Conservation (phyloP, 2,888 invertebrate species). For the Chrysina gloriosa region DNA sequence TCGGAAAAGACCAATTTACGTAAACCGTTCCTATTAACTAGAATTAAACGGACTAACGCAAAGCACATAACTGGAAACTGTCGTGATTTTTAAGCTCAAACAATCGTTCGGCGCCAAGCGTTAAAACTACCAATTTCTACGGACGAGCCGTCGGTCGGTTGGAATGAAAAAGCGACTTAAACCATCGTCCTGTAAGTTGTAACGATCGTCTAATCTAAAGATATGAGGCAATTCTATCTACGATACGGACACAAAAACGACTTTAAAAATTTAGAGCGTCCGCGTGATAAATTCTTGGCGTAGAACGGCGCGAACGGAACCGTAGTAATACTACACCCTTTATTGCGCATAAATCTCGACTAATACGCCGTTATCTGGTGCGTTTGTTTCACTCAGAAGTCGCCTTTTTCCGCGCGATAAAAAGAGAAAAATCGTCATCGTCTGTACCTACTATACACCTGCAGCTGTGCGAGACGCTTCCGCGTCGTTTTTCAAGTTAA, state of each 20-base stretch:
- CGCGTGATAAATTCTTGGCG: constrained; percentile 26
- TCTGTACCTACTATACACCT: neutral
- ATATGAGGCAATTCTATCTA: neutral
- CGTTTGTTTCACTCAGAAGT: constrained; percentile 37
- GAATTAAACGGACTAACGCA: too few species aligned
- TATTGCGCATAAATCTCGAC: constrained; percentile 40
- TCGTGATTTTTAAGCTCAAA: too few species aligned
- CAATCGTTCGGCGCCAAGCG: too few species aligned
- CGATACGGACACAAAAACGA: constrained; percentile 11
- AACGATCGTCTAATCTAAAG: too few species aligned
- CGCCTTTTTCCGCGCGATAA: neutral
- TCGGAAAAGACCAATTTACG: too few species aligned
- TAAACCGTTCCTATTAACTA: too few species aligned
- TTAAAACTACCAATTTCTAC: too few species aligned
- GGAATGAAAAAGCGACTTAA: too few species aligned
- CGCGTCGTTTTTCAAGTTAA: constrained; percentile 34
- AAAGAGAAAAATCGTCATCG: neutral
- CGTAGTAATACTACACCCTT: constrained; percentile 34
- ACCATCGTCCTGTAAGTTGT: too few species aligned
- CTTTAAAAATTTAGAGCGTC: constrained; percentile 27
- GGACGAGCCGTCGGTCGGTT: too few species aligned
- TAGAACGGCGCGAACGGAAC: neutral
- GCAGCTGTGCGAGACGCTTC: constrained; percentile 10
- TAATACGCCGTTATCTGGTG: constrained; percentile 38
- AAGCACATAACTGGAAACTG: too few species aligned